Conservation (phyloP, 2,113 vertebrate genomes). For the Sorex araneus region DNA sequence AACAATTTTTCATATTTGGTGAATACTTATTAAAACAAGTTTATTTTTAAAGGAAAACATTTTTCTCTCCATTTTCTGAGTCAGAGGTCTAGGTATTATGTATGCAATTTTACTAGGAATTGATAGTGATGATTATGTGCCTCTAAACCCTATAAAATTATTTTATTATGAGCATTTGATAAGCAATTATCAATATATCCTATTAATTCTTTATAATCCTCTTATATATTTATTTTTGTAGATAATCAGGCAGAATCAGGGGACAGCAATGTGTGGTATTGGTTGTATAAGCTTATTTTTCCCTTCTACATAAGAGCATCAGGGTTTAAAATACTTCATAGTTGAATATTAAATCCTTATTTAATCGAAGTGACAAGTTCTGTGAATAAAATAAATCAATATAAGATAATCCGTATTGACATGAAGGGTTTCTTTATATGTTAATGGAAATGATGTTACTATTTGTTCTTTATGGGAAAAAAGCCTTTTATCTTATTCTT, state of each 20-base stretch:
- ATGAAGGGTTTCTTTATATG: background rate
- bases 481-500: background rate
- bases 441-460: constrained; percentile 16
- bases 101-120: background rate
- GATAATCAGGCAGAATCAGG: constrained; percentile 38
- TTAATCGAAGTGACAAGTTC: constrained; percentile 64
- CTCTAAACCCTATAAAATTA: constrained; percentile 37
- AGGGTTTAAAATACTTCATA: constrained; percentile 47
- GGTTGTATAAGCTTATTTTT: constrained; percentile 56
- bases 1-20: too few relatives aligned
- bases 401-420: constrained; percentile 14
- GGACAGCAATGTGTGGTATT: constrained; percentile 26
- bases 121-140: background rate
- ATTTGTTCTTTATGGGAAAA: background rate
- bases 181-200: constrained; percentile 33
- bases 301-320: constrained; percentile 28
- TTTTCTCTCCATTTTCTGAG: constrained; percentile 24
- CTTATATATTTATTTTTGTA: constrained; percentile 33
- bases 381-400: constrained; percentile 43
- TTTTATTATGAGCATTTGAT: constrained; percentile 50
- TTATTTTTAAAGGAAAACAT: background rate
- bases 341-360: constrained; percentile 53
- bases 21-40: background rate
- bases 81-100: constrained; percentile 18
- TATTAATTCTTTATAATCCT: constrained; percentile 56